A percentile compares a stretch with the other conserved stretches of the same genome.
These are phyloP conservation scores for Folsomia candida DNA, from an alignment of 2,888 invertebrate genomes.

Conservation along the genomic window DNA sequence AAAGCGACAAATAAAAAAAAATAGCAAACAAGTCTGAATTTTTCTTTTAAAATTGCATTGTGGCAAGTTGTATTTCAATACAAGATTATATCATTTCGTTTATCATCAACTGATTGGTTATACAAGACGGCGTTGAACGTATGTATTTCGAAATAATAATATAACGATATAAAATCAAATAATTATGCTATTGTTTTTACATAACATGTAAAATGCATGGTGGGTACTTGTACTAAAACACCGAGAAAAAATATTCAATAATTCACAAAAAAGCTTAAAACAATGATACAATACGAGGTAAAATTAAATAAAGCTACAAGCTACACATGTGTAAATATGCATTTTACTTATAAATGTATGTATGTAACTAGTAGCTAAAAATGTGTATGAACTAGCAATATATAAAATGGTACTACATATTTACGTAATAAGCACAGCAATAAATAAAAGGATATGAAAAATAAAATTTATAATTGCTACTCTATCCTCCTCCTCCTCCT, in stretches of 20 bases:
- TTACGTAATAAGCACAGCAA: conserved; percentile 1
- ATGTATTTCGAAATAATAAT: not conserved
- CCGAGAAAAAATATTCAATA: not conserved
- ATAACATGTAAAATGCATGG: conserved; percentile 7
- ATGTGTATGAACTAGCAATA: too few relatives aligned
- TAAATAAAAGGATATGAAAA: conserved; percentile 6
- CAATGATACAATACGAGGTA: not conserved
- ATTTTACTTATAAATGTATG: too few relatives aligned
- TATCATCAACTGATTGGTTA: not conserved
- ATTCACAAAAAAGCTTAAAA: not conserved
- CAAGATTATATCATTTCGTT: not conserved
- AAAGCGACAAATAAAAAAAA: not conserved
- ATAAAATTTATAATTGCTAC: not conserved
- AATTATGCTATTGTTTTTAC: conserved; percentile 13
- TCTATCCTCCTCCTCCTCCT: too few relatives aligned
- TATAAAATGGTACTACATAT: too few relatives aligned
- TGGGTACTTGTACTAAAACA: not conserved
- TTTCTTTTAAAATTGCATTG: not conserved
- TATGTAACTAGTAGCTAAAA: too few relatives aligned
- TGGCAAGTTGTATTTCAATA: not conserved
- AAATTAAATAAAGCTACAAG: not conserved
- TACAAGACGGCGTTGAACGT: conserved; percentile 4
- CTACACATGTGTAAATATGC: too few relatives aligned
- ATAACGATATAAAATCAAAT: not conserved
- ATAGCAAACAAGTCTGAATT: not conserved